Percentiles rank a stretch among this genome's conserved stretches.
Conservation (phyloP, 2,797 vertebrate species). For the Bradypodion ventrale region DNA sequence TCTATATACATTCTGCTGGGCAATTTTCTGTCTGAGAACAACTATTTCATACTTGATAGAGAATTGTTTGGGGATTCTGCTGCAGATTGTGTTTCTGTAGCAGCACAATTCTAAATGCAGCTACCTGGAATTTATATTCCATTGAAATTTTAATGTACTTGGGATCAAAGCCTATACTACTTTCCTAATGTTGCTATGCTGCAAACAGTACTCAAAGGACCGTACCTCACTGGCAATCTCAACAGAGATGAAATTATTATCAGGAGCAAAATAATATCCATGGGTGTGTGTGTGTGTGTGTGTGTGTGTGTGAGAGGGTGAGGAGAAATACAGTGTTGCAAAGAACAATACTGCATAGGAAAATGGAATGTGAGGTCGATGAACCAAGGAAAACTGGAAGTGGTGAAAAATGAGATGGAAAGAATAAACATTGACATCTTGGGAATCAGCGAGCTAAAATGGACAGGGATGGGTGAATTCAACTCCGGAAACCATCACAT, state of each 20-base stretch:
- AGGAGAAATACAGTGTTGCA: too few relatives aligned
- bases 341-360: too few relatives aligned
- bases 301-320: too few relatives aligned
- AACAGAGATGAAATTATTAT: neutral
- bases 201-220: neutral
- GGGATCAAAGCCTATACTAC: neutral
- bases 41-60: neutral
- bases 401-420: too few relatives aligned
- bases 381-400: too few relatives aligned
- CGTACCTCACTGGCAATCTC: neutral
- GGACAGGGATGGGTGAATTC: too few relatives aligned
- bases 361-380: too few relatives aligned
- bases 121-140: conserved; percentile 1
- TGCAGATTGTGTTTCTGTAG: neutral
- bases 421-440: too few relatives aligned
- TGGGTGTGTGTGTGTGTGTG: too few relatives aligned
- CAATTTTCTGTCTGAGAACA: neutral
- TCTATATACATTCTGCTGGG: neutral
- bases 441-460: too few relatives aligned
- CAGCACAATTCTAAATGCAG: neutral
- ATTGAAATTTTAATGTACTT: neutral
- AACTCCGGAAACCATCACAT: too few relatives aligned
- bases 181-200: neutral
- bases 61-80: neutral
- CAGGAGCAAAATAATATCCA: neutral